phyloP scores from a whole-genome alignment of 2,113 vertebrate genomes.

The Ctenodactylus gundi region DNA sequence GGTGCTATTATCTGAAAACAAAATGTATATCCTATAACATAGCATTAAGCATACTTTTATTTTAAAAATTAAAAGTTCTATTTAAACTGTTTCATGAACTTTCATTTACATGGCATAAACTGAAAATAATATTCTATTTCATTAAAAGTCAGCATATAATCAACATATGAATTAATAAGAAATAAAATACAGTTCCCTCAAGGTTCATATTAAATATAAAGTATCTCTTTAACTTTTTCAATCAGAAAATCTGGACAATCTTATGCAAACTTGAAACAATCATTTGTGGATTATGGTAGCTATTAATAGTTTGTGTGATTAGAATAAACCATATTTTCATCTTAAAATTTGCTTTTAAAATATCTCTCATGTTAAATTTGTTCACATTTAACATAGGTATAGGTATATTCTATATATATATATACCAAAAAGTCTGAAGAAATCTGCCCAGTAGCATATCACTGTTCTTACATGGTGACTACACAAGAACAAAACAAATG shows the following conservation, averaged over 20 bases:
- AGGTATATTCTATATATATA: neutral
- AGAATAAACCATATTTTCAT: neutral
- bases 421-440: neutral
- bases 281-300: neutral
- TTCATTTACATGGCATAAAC: neutral
- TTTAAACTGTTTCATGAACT: neutral
- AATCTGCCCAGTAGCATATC: neutral
- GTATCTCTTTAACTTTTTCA: neutral
- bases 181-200: neutral
- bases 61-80: neutral
- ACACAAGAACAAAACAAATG: slow-evolving; percentile 1
- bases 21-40: accelerated
- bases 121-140: neutral
- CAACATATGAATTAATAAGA: neutral
- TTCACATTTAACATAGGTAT: neutral
- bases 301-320: neutral
- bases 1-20: neutral
- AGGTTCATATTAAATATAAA: neutral
- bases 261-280: neutral
- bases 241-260: neutral
- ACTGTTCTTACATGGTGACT: neutral
- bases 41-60: neutral
- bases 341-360: neutral
- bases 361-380: neutral
- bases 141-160: neutral